phyloP scores from a whole-genome alignment of 1,140 invertebrate genomes.

The Pseudomyrmex flavicornis region DNA sequence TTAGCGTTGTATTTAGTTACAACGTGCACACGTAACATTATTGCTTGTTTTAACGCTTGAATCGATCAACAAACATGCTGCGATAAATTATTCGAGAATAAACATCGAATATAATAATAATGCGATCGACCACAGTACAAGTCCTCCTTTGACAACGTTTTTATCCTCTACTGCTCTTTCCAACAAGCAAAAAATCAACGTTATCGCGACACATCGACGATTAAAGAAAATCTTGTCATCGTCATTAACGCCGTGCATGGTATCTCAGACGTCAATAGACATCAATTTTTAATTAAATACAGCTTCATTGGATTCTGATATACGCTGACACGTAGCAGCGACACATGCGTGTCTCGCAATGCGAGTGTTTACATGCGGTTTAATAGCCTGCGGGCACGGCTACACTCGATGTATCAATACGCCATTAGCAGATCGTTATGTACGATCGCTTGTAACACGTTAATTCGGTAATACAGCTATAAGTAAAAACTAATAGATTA shows the following conservation, averaged over 20 bases:
- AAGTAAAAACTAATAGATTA: not conserved
- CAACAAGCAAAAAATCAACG: not conserved
- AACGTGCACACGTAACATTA: not conserved
- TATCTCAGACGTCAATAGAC: not conserved
- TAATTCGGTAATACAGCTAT: conserved; percentile 70
- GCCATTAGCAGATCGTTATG: conserved; percentile 61
- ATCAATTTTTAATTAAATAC: conserved; percentile 75
- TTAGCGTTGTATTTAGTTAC: not conserved
- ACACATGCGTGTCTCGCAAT: conserved; percentile 41
- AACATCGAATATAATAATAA: conserved; percentile 51
- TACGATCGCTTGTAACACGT: conserved; percentile 62
- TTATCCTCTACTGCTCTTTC: not conserved
- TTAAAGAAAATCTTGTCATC: conserved; percentile 26
- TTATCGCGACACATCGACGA: conserved; percentile 48
- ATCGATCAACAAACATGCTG: conserved; percentile 17
- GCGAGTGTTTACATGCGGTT: conserved; percentile 41
- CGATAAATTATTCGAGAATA: conserved; percentile 64
- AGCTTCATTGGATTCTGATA: conserved; percentile 70
- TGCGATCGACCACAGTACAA: conserved; percentile 12
- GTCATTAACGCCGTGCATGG: conserved; percentile 8
- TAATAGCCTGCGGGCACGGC: conserved; percentile 37
- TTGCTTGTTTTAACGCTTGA: conserved; percentile 4
- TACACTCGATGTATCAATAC: conserved; percentile 60
- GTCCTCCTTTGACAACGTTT: not conserved
- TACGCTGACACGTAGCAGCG: conserved; percentile 53